phyloP scores from a whole-genome alignment of 2,888 invertebrate species.

The Drosophila nr. perissopoda region DNA sequence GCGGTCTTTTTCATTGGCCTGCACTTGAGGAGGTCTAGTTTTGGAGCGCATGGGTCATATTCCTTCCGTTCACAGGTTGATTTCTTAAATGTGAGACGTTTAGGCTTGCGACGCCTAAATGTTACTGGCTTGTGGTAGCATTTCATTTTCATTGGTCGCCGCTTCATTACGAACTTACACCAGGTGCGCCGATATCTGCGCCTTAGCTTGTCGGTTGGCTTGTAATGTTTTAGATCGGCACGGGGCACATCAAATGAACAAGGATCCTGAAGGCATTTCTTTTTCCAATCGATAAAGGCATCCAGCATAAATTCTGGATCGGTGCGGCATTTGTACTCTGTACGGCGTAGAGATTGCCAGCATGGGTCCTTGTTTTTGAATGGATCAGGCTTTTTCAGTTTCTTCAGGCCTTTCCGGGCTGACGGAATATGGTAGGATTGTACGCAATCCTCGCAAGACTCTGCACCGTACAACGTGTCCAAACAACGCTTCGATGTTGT shows the following conservation, averaged over 20 bases:
- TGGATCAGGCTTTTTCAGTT: slow-evolving; percentile 8
- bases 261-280: slow-evolving; percentile 22
- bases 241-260: slow-evolving; percentile 35
- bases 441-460: slow-evolving; percentile 48
- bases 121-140: slow-evolving; percentile 37
- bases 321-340: slow-evolving; percentile 67
- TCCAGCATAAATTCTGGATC: slow-evolving; percentile 56
- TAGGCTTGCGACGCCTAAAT: slow-evolving; percentile 21
- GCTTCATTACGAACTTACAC: slow-evolving; percentile 55
- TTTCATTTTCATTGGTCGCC: slow-evolving; percentile 41
- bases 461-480: slow-evolving; percentile 39
- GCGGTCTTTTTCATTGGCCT: accelerated
- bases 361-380: slow-evolving; percentile 39
- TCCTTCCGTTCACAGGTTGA: background rate
- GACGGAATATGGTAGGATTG: slow-evolving; percentile 8
- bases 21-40: slow-evolving; percentile 25
- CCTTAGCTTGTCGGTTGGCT: slow-evolving; percentile 51
- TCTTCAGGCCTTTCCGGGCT: slow-evolving; percentile 17
- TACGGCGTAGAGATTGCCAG: slow-evolving; percentile 64
- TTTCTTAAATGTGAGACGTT: background rate
- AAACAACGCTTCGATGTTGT: slow-evolving; percentile 15
- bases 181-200: slow-evolving; percentile 63
- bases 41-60: background rate
- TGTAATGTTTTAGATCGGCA: slow-evolving; percentile 45
- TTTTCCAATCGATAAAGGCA: slow-evolving; percentile 38